Conservation (phyloP, 2,888 invertebrate genomes). For the Ectemnius lituratus region DNA sequence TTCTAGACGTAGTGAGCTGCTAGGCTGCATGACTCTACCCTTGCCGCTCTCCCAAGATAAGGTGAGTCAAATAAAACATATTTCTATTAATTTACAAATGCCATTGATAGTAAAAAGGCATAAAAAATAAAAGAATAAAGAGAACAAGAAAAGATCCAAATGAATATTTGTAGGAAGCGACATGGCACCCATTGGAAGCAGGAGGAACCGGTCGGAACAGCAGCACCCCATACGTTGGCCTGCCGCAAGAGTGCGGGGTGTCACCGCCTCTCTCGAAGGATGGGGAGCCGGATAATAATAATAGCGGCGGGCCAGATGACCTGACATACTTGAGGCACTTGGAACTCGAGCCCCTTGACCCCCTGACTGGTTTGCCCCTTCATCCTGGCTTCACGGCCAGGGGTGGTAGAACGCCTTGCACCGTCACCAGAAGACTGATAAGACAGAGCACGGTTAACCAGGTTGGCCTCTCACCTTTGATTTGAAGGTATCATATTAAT, state of each 20-base stretch:
- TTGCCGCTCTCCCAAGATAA: constrained; percentile 88
- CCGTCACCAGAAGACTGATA: constrained; percentile 84
- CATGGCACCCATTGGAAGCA: constrained; percentile 77
- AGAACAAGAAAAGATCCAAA: not conserved
- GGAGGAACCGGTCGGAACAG: constrained; percentile 73
- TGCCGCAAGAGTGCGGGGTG: constrained; percentile 72
- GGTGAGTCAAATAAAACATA: constrained; percentile 78
- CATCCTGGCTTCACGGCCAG: constrained; percentile 79
- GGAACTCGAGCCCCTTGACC: constrained; percentile 88
- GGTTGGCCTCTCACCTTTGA: constrained; percentile 55
- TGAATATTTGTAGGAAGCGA: constrained; percentile 71
- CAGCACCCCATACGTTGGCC: constrained; percentile 74
- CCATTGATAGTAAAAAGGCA: not conserved
- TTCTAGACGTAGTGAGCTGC: constrained; percentile 94
- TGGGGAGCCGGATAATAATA: constrained; percentile 75
- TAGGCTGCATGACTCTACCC: constrained; percentile 96
- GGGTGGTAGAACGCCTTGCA: constrained; percentile 90
- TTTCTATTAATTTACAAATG: constrained; percentile 50
- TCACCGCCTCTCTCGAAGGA: constrained; percentile 73
- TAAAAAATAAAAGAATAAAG: not conserved
- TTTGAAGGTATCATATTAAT: too few relatives aligned
- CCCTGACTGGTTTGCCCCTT: constrained; percentile 79
- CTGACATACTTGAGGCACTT: constrained; percentile 82
- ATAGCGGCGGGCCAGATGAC: constrained; percentile 73
- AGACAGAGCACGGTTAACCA: constrained; percentile 71